Evolutionary conservation across 2,797 vertebrate genomes (phyloP), one percentile per base, ranked within the genome.

Genomic region (Myoxocephalus aenaeus): DNA sequence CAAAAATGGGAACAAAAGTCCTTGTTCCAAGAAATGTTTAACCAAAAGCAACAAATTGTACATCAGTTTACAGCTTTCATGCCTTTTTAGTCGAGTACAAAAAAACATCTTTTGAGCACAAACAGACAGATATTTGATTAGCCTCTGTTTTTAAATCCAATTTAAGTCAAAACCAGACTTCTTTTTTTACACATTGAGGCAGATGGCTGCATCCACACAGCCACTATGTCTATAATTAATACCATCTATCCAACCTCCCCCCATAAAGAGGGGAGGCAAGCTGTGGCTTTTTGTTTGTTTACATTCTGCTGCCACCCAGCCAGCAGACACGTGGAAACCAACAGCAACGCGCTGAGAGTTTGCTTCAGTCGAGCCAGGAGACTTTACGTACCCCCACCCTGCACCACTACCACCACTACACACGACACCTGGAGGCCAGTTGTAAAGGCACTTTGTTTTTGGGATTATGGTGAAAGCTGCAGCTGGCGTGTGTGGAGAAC

Each of bases 371-470:
- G 2, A 59, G 34, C 50, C 50, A 0, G 25, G 32, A 53, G 73
- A 77, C 67, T 56, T 42, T 18, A 79, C 85, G 83, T 71, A 83
- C 81, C 86, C 68, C 13, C 15, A 57, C 38, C 11, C 17, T 17
- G 15, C 36, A 29, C 59, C 11, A 17, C 11, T 11, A 11, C 29
- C 32, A 25, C 29, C 18, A 36, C 44, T 44, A 42, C 58, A 56
- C 80, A 74, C 14, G 76, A 77, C 91, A 92, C 91, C 91, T 93
- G 91, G 83, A 50, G 59, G 79, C 58, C 81, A 89, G 90, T 85
- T 90, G 87, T 84, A 89, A 73, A 89, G 4, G 20, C 10, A 18
- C 48, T n/a, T 50, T 50, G 48, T n/a, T 50, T n/a, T n/a, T n/a
- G n/a, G 48, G 48, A n/a, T 50, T 10, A 50, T 9, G 48, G 20